These are phyloP conservation scores for Brachynemurus nebulosus DNA, from an alignment of 2,888 invertebrate genomes.

Conservation along the genomic window DNA sequence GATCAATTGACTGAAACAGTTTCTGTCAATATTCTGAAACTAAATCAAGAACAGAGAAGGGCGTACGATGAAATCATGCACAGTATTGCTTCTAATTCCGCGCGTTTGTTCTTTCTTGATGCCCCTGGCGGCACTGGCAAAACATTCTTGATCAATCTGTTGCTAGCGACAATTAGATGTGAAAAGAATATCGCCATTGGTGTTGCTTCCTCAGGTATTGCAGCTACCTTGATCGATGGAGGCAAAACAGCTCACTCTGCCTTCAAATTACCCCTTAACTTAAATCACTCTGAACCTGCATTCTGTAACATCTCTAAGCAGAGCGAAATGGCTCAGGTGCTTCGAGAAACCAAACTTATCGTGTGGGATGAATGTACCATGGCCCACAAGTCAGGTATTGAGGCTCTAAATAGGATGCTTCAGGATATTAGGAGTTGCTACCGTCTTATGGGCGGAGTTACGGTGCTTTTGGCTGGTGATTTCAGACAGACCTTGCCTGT, in stretches of 20 bases:
- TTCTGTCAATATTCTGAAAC: constrained; percentile 9
- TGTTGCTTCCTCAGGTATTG: constrained; percentile 27
- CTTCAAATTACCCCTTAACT: constrained; percentile 24
- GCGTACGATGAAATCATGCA: constrained; percentile 5
- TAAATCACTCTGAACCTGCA: constrained; percentile 6
- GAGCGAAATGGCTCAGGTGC: constrained; percentile 19
- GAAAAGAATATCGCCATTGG: constrained; percentile 24
- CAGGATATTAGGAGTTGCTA: constrained; percentile 18
- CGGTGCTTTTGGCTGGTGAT: constrained; percentile 10
- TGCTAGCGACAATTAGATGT: constrained; percentile 22
- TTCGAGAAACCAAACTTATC: constrained; percentile 16
- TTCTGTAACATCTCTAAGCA: constrained; percentile 18
- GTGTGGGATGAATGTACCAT: constrained; percentile 23
- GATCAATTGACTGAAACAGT: background rate
- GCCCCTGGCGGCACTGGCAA: constrained; percentile 16
- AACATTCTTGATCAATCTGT: constrained; percentile 8
- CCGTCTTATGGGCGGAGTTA: constrained; percentile 9
- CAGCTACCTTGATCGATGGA: constrained; percentile 27
- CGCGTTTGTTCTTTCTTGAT: constrained; percentile 23
- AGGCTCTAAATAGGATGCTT: constrained; percentile 22
- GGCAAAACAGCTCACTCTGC: constrained; percentile 26
- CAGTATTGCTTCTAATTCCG: constrained; percentile 7
- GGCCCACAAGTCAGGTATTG: constrained; percentile 20
- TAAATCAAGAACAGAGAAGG: constrained; percentile 10
- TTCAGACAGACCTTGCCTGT: constrained; percentile 13